Base-by-base conservation (phyloP, 2,888 invertebrate species). In the Stenotaenia linearis region DNA sequence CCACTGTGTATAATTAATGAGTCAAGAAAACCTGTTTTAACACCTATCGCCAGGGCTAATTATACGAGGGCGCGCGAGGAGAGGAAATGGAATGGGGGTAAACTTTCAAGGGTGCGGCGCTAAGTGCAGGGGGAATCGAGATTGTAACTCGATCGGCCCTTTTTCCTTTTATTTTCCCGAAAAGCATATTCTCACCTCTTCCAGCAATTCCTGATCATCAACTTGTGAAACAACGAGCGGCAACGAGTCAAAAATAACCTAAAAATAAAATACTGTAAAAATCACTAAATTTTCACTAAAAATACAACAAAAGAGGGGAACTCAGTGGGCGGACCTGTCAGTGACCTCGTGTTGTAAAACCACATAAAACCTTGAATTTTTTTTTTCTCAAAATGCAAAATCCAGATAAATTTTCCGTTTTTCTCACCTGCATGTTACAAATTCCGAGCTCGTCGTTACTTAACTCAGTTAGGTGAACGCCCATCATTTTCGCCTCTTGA, bases 391-490 rank as follows among this genome's bases (percentile, higher is more conserved):
- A 10, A 32, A 9, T 32, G 32, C 32, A 32, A 32, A 32, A 32
- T 6, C 9, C 9, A n/a, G n/a, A n/a, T n/a, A n/a, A n/a, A n/a
- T n/a, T n/a, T n/a, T n/a, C n/a, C n/a, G n/a, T n/a, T 69, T 69
- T 25, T 40, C 40, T 5, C 81, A 86, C 87, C 86, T 88, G 87
- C 86, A 88, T 85, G 7, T 83, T 83, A 15, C 85, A 85, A 30
- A 86, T 85, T 80, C 86, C 86, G 76, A 87, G 83, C 83, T 88
- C 87, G 81, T 87, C 85, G 83, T 86, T 86, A 79, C 84, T 85
- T 2, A 87, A 82, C 82, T 83, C 83, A 56, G 86, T 81, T 1
- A 87, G 81, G 79, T 84, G 84, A 12, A 84, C 83, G 5, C 85
- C 85, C 30, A 87, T 81, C 23, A 78, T 77, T 79, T 82, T 82